Evolutionary conservation across 1,140 invertebrate species (phyloP).

Genomic region (Cydia amplana): DNA sequence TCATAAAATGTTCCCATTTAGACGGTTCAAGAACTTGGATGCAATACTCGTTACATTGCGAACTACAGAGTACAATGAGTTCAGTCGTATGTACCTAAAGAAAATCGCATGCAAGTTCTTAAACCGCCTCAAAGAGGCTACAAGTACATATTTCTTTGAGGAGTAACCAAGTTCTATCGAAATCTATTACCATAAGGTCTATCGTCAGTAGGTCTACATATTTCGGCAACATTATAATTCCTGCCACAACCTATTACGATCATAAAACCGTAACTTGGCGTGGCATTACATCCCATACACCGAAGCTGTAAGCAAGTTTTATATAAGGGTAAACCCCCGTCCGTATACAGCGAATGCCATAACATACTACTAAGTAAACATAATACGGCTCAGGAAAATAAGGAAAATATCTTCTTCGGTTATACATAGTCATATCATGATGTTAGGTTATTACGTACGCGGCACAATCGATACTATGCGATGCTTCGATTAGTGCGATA

Average conservation of each 20-base stretch:
- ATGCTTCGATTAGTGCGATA: neutral
- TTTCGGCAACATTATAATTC: slow-evolving; percentile 1
- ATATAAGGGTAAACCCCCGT: neutral
- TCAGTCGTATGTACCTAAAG: too few relatives aligned
- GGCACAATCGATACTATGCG: neutral
- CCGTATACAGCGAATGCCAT: neutral
- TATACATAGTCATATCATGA: too few relatives aligned
- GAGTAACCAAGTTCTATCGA: too few relatives aligned
- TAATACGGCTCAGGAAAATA: slow-evolving; percentile 13
- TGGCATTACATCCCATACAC: slow-evolving; percentile 6
- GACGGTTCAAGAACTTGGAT: too few relatives aligned
- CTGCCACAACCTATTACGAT: neutral
- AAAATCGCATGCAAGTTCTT: too few relatives aligned
- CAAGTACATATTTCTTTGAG: too few relatives aligned
- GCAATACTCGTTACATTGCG: too few relatives aligned
- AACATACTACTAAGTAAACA: slow-evolving; percentile 23
- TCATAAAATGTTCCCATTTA: too few relatives aligned
- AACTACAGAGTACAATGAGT: too few relatives aligned
- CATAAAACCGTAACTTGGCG: neutral
- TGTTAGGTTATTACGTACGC: neutral
- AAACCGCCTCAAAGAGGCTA: too few relatives aligned
- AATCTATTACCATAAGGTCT: neutral
- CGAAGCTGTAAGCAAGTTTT: neutral
- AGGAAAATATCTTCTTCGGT: slow-evolving; percentile 24
- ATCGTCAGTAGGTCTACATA: neutral